These are phyloP conservation scores for Oreochromis niloticus DNA, from an alignment of 2,113 vertebrate species.

Conservation along the genomic window DNA sequence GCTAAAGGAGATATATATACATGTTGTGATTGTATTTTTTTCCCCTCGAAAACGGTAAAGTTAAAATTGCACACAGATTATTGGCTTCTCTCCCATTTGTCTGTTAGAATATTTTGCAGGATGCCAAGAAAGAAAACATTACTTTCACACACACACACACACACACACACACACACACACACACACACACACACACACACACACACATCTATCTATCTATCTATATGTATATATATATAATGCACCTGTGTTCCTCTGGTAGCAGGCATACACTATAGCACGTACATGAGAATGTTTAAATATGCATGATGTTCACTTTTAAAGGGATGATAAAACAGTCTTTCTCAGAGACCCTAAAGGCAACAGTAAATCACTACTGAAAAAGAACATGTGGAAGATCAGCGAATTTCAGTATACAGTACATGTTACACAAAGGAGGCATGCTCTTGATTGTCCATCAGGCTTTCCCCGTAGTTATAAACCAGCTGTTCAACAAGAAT, in stretches of 20 bases:
- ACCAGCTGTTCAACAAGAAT: neutral
- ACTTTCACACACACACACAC: too few relatives aligned
- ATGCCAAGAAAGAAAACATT: neutral
- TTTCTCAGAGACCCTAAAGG: neutral
- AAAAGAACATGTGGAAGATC: neutral
- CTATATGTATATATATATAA: neutral
- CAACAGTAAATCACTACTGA: neutral
- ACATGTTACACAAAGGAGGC: neutral
- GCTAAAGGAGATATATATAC: conserved; percentile 14
- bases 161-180: neutral
- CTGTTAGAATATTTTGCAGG: neutral
- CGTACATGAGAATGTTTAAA: neutral
- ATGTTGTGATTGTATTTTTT: neutral
- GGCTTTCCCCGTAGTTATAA: neutral
- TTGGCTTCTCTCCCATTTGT: neutral
- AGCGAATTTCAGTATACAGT: neutral
- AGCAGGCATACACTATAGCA: neutral
- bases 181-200: too few relatives aligned
- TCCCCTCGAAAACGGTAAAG: neutral
- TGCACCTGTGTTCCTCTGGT: neutral
- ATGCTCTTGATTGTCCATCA: neutral
- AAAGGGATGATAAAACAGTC: neutral
- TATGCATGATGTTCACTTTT: neutral
- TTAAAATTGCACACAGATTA: neutral
- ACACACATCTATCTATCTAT: neutral